These are phyloP conservation scores for Chamaetylas fuelleborni DNA, from an alignment of 2,113 vertebrate species.

Conservation along the genomic window DNA sequence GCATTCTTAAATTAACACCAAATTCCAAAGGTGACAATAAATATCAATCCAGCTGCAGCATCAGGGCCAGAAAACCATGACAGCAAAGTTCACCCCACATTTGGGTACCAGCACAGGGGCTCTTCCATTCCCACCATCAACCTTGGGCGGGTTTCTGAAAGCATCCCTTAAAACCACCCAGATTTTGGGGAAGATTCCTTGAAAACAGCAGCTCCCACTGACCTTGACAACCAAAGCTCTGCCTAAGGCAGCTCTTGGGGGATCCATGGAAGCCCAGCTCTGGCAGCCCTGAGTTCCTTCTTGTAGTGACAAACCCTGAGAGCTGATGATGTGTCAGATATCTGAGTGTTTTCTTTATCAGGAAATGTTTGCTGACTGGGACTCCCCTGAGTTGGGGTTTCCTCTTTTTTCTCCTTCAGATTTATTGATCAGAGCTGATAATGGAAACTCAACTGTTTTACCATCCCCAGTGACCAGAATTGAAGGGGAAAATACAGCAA, in stretches of 20 bases:
- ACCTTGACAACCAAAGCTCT: background rate
- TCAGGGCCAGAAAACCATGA: background rate
- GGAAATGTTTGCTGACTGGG: conserved; percentile 72
- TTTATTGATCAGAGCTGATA: conserved; percentile 57
- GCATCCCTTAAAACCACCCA: background rate
- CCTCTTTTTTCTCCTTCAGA: conserved; percentile 50
- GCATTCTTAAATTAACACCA: background rate
- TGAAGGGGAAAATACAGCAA: background rate
- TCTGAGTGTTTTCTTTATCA: conserved; percentile 78
- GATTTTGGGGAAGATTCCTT: background rate
- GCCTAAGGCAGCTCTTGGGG: background rate
- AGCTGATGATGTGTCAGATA: conserved; percentile 77
- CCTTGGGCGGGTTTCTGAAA: background rate
- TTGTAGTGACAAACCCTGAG: conserved; percentile 41
- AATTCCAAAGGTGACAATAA: background rate
- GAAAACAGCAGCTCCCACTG: background rate
- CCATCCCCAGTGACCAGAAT: background rate
- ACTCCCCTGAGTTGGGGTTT: conserved; percentile 60
- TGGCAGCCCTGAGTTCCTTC: conserved; percentile 55
- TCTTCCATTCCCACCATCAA: background rate
- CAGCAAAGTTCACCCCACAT: background rate
- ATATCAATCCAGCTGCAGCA: background rate
- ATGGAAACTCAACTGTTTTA: background rate
- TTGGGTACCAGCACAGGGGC: fast-evolving
- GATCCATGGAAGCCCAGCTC: conserved; percentile 34